Evolutionary conservation across 2,797 vertebrate genomes (phyloP).

Genomic region (Petrocephalus sullivani): DNA sequence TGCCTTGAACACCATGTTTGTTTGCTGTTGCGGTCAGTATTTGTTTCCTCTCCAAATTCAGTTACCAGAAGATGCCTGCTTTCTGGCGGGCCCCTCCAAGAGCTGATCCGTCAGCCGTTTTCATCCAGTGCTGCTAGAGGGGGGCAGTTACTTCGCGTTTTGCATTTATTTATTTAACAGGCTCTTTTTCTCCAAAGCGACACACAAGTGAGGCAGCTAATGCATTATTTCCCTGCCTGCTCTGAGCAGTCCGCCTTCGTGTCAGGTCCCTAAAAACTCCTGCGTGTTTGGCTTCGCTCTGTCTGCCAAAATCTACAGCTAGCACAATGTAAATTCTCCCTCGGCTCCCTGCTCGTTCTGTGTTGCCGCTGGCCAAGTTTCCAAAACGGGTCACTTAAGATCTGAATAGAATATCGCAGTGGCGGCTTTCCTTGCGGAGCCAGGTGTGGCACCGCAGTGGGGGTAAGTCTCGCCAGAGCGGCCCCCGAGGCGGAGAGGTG

Average conservation of each 20-base stretch:
- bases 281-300: background rate
- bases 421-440: background rate
- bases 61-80: background rate
- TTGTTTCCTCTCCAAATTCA: constrained; percentile 9
- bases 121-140: background rate
- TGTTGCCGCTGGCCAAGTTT: background rate
- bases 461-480: background rate
- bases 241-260: background rate
- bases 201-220: background rate
- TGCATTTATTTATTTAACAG: background rate
- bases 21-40: background rate
- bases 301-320: background rate
- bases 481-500: background rate
- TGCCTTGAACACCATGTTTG: background rate
- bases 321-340: background rate
- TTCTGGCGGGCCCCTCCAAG: background rate
- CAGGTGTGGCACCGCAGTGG: background rate
- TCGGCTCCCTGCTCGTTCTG: background rate
- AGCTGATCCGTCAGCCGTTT: background rate
- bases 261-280: background rate
- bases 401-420: background rate
- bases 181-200: background rate
- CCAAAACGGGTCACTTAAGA: background rate
- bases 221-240: background rate
- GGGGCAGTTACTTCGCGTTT: background rate